These are phyloP conservation scores for Trichonephila inaurata DNA, from an alignment of 1,140 invertebrate species.

Conservation along the genomic window DNA sequence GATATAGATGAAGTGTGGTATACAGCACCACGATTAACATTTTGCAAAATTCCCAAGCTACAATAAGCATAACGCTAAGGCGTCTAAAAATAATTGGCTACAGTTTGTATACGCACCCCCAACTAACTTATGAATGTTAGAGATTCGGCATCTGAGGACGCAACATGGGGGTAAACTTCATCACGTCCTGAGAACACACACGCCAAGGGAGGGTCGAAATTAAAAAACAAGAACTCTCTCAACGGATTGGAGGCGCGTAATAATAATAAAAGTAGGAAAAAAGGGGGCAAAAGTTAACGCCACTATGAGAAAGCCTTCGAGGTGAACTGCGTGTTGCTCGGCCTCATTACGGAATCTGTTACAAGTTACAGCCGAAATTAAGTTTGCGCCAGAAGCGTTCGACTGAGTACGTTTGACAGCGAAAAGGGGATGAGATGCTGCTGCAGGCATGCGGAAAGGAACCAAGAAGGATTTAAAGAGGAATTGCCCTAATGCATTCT, in stretches of 20 bases:
- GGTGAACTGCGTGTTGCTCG: constrained; percentile 50
- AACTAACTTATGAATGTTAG: constrained; percentile 54
- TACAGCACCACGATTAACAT: too few relatives aligned
- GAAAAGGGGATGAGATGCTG: neutral
- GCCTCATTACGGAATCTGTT: constrained; percentile 76
- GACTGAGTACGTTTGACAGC: constrained; percentile 70
- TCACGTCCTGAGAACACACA: constrained; percentile 42
- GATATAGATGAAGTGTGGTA: too few relatives aligned
- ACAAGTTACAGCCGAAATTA: constrained; percentile 75
- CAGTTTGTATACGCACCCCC: constrained; percentile 26
- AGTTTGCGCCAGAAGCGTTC: constrained; percentile 73
- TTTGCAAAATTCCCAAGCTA: neutral
- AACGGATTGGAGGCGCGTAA: constrained; percentile 21
- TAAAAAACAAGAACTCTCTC: constrained; percentile 66
- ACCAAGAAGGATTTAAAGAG: neutral
- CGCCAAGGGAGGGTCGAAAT: constrained; percentile 33
- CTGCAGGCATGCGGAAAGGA: neutral
- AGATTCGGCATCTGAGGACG: constrained; percentile 18
- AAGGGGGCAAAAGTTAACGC: constrained; percentile 68
- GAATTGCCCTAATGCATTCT: too few relatives aligned
- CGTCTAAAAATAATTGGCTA: neutral
- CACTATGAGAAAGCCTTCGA: constrained; percentile 60
- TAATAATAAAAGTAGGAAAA: constrained; percentile 55
- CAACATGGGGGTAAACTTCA: constrained; percentile 66
- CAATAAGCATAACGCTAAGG: neutral